Evolutionary conservation across 2,113 vertebrate genomes (phyloP).

Genomic region (Martes martes): DNA sequence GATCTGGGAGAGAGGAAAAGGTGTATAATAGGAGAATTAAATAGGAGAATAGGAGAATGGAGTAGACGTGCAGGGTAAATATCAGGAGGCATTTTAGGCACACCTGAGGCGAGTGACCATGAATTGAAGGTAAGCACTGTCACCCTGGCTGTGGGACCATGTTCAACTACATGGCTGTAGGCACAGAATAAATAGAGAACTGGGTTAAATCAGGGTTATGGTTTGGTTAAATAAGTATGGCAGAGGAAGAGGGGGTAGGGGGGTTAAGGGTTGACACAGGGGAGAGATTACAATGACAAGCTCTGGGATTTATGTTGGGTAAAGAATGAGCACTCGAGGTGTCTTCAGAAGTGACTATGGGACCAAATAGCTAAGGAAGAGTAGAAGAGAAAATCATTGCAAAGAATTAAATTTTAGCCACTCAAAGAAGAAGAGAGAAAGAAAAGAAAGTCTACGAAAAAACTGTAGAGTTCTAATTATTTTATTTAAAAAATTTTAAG

Average conservation of each 20-base stretch:
- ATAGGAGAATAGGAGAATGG: not conserved
- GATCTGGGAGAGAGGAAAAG: not conserved
- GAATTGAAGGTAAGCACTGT: not conserved
- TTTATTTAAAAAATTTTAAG: not conserved
- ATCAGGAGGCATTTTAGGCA: not conserved
- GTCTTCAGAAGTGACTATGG: not conserved
- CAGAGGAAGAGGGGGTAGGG: not conserved
- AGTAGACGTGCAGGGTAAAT: not conserved
- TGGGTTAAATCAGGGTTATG: not conserved
- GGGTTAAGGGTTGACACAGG: not conserved
- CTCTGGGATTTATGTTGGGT: not conserved
- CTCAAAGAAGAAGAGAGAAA: not conserved
- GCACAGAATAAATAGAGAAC: not conserved
- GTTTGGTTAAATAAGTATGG: not conserved
- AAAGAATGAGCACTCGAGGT: not conserved
- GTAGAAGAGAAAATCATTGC: not conserved
- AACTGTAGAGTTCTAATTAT: not conserved
- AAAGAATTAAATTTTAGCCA: not conserved
- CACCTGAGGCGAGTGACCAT: not conserved
- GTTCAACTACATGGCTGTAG: not conserved
- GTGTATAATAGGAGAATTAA: not conserved
- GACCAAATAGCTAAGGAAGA: not conserved
- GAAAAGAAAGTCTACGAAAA: not conserved
- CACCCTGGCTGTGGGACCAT: not conserved
- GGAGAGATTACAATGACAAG: not conserved